Evolutionary conservation across 2,113 vertebrate genomes (phyloP), one percentile per base, ranked within the genome.

Genomic region (Forbesichthys papilliferus): DNA sequence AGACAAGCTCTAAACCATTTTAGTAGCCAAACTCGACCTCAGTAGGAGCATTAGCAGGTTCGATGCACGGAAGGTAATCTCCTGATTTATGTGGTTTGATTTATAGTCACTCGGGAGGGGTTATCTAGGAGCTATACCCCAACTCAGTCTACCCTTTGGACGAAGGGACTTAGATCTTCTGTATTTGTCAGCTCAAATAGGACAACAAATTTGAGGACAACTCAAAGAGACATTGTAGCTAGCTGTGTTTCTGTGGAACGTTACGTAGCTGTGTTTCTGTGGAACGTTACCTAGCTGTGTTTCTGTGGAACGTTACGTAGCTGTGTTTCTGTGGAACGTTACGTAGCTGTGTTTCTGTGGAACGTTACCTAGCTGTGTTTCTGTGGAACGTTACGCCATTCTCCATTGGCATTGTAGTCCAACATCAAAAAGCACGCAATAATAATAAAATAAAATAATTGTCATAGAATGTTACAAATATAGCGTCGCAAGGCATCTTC

Each of bases 1-100:
- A 73, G 75, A 78, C 77, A 60, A 72, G 86, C 75, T 67, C 75
- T n/a, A 80, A 88, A 90, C 86, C 66, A 75, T 75, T 88, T 80
- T 84, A 83, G 64, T 61, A 51, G 49, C 74, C 61, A 65, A 27
- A 27, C 27, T 27, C 27, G 56, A 67, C 72, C 75, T 70, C 64
- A 68, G 68, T 11, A 1, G 46, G 73, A 33, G 68, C 48, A 36
- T 60, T 48, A 33, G 53, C 49, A 68, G 58, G 58, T 58, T 49
- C 9, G 34, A 53, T 65, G 57, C 55, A n/a, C 49, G 3, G 34
- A 64, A 2, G 10, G 18, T 69, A 74, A 68, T 74, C 71, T 46
- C n/a, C 11, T 57, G 51, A 34, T 69, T 65, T 65, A 33, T 64
- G 13, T 62, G 63, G 5, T 12, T 68, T n/a, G 20, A 68, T 48